These are phyloP conservation scores for Mamestra brassicae DNA, from an alignment of 2,888 invertebrate species.

Conservation along the genomic window DNA sequence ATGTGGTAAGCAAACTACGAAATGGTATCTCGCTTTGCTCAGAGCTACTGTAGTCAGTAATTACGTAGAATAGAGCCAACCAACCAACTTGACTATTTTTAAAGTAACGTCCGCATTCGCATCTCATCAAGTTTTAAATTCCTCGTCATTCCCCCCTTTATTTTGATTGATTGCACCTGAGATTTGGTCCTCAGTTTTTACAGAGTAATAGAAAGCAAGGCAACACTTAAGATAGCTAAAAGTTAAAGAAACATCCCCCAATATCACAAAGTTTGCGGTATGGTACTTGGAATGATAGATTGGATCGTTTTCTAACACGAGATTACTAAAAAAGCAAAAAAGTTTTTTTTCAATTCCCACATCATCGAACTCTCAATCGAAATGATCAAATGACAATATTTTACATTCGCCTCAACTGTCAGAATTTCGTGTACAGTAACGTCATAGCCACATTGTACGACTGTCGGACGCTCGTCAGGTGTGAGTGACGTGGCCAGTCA, in stretches of 20 bases:
- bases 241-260: not conserved
- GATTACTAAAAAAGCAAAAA: not conserved
- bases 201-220: not conserved
- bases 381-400: slow-evolving; percentile 42
- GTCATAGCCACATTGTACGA: slow-evolving; percentile 69
- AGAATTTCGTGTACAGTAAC: slow-evolving; percentile 48
- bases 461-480: slow-evolving; percentile 67
- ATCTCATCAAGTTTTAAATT: too few relatives aligned
- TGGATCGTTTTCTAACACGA: not conserved
- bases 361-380: slow-evolving; percentile 4
- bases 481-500: slow-evolving; percentile 76
- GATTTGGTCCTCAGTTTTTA: not conserved
- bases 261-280: not conserved
- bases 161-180: too few relatives aligned
- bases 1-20: slow-evolving; percentile 28
- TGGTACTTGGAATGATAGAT: not conserved
- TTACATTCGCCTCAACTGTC: slow-evolving; percentile 46
- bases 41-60: not conserved
- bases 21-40: not conserved
- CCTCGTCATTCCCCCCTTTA: too few relatives aligned
- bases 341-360: not conserved
- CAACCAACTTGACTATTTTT: too few relatives aligned
- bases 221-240: not conserved
- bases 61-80: not conserved
- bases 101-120: too few relatives aligned